phyloP scores from a whole-genome alignment of 2,113 vertebrate species.

The Gadus macrocephalus region DNA sequence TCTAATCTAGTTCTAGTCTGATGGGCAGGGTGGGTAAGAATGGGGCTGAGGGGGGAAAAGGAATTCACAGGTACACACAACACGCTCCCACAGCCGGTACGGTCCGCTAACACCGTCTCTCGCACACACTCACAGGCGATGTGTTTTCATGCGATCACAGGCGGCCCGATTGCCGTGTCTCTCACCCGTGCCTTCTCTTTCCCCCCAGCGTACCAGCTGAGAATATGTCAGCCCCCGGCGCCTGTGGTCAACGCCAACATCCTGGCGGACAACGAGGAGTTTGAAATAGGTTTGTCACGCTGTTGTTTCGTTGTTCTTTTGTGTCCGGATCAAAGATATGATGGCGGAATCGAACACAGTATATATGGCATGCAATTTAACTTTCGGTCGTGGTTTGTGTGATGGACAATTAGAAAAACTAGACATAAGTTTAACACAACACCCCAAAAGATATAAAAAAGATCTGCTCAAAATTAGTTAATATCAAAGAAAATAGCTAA shows the following conservation, averaged over 20 bases:
- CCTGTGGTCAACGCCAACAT: slow-evolving; percentile 86
- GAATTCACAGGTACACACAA: slow-evolving; percentile 1
- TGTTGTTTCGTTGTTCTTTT: slow-evolving; percentile 44
- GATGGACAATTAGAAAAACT: slow-evolving; percentile 93
- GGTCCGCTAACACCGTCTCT: too few species aligned
- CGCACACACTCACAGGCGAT: neutral
- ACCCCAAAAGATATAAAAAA: slow-evolving; percentile 98
- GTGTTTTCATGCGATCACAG: neutral
- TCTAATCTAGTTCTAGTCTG: slow-evolving; percentile 33
- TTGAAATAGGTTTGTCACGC: slow-evolving; percentile 86
- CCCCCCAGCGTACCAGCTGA: slow-evolving; percentile 86
- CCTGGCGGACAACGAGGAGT: slow-evolving; percentile 88
- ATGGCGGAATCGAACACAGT: slow-evolving; percentile 13
- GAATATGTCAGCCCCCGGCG: slow-evolving; percentile 86
- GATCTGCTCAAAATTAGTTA: slow-evolving; percentile 98
- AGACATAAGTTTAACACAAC: slow-evolving; percentile 98
- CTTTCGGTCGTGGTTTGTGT: too few species aligned
- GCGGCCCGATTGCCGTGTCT: neutral
- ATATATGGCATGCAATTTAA: neutral
- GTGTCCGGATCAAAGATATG: neutral
- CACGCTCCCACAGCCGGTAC: neutral
- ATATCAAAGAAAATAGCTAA: slow-evolving; percentile 93
- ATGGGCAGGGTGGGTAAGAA: slow-evolving; percentile 11
- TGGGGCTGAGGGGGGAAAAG: neutral
- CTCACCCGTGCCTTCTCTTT: slow-evolving; percentile 26